Evolutionary conservation across 2,113 vertebrate genomes (phyloP), one percentile per base, ranked within the genome.

Genomic region (Cebidichthys violaceus): DNA sequence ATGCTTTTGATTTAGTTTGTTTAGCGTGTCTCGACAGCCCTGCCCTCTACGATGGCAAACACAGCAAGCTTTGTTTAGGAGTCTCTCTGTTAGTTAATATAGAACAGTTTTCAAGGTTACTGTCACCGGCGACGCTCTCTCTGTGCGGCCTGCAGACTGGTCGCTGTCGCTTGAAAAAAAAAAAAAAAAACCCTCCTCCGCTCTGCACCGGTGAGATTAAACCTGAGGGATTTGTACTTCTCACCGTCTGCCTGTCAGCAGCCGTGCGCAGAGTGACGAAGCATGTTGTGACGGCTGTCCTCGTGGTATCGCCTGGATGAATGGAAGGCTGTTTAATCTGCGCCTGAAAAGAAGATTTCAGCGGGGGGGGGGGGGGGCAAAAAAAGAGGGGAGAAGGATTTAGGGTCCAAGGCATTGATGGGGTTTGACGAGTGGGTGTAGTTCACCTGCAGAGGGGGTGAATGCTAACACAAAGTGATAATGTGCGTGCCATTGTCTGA

Each of bases 211-310:
- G 62, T 77, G 61, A 88, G 79, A 94, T 90, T 84, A 87, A 90
- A 89, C 88, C 85, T 75, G 79, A 82, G 72, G 86, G 81, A 89
- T 93, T 90, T 87, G 89, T 85, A 18, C 82, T 61, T 80, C 85
- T 89, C 83, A 54, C 90, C 64, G 78, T 87, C 82, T 82, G 80
- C 82, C 85, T 89, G 89, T 91, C 93, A 82, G 72, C 86, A 80
- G 69, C 65, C 7, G 20, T 52, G 72, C 2, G 13, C 62, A 55
- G 64, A 75, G 81, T 90, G 88, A 73, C 54, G 43, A 76, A 70
- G 82, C 88, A 68, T 91, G 91, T 92, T 94, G 88, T 93, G 92
- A 91, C 66, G 69, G 89, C 86, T 85, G 87, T 90, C 89, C 81
- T 87, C 70, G 73, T 74, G 79, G 68, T 85, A 77, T 84, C 87